A percentile compares a stretch with the other conserved stretches of the same genome.
These are phyloP conservation scores for Takifugu flavidus DNA, from an alignment of 2,113 vertebrate genomes.

Conservation along the genomic window DNA sequence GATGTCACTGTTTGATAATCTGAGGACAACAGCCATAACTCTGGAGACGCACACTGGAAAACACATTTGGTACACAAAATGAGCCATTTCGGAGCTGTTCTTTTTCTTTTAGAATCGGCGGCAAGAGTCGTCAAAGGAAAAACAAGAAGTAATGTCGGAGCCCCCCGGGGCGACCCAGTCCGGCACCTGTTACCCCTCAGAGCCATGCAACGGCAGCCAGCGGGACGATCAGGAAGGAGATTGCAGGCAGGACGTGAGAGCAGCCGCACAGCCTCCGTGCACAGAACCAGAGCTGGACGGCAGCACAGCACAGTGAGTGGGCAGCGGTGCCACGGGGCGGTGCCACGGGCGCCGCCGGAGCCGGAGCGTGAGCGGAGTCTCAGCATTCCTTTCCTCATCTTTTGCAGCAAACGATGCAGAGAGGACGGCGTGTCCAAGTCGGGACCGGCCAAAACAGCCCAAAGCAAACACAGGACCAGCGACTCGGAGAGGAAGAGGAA, in stretches of 20 bases:
- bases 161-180: conserved; percentile 62
- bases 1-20: too few relatives aligned
- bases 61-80: background rate
- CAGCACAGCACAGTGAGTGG: conserved; percentile 78
- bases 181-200: conserved; percentile 64
- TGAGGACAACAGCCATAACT: too few relatives aligned
- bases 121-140: conserved; percentile 87
- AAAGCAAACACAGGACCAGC: conserved; percentile 87
- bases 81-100: background rate
- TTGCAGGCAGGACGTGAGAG: conserved; percentile 64
- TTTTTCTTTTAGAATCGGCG: conserved; percentile 75
- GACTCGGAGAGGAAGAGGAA: conserved; percentile 96
- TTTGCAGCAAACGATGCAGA: conserved; percentile 80
- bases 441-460: conserved; percentile 70
- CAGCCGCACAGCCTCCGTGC: conserved; percentile 61
- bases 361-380: background rate
- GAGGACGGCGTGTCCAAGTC: conserved; percentile 87
- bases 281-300: conserved; percentile 78
- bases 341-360: background rate
- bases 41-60: too few relatives aligned
- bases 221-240: conserved; percentile 68
- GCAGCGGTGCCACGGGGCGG: background rate
- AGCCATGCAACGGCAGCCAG: conserved; percentile 80
- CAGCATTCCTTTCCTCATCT: background rate
- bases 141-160: conserved; percentile 77